phyloP scores from a whole-genome alignment of 2,888 invertebrate species.

The Megalurothrips usitatus region DNA sequence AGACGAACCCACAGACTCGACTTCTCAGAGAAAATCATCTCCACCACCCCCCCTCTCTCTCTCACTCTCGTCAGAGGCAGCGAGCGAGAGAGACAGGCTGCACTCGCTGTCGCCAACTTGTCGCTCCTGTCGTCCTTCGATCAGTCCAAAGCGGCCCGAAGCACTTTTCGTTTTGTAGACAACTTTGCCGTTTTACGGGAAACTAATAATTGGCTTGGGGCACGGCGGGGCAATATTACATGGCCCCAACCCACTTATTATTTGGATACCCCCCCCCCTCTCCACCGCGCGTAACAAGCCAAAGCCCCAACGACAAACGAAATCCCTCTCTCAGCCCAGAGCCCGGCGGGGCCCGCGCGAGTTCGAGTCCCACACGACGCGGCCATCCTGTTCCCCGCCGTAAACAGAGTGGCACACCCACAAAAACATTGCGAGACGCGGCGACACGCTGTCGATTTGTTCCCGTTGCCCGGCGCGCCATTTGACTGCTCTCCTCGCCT shows the following conservation, averaged over 20 bases:
- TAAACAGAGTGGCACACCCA: background rate
- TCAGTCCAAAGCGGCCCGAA: background rate
- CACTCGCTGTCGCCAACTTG: background rate
- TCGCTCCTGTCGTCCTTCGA: slow-evolving; percentile 5
- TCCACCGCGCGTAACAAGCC: too few species aligned
- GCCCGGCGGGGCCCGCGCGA: background rate
- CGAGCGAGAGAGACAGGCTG: background rate
- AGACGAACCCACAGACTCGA: too few species aligned
- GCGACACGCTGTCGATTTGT: background rate
- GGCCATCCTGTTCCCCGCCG: background rate
- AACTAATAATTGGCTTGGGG: background rate
- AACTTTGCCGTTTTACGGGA: background rate
- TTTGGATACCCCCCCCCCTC: background rate
- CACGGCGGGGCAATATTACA: background rate
- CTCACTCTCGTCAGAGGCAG: too few species aligned
- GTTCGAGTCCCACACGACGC: background rate
- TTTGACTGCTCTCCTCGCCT: background rate
- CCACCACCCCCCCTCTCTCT: too few species aligned
- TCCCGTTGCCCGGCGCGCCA: background rate
- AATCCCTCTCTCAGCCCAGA: background rate
- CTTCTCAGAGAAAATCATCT: too few species aligned
- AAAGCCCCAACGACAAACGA: too few species aligned
- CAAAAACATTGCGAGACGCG: background rate
- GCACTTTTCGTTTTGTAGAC: background rate
- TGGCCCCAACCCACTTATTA: slow-evolving; percentile 7